phyloP scores from a whole-genome alignment of 2,113 vertebrate species.

The Casuarius casuarius region DNA sequence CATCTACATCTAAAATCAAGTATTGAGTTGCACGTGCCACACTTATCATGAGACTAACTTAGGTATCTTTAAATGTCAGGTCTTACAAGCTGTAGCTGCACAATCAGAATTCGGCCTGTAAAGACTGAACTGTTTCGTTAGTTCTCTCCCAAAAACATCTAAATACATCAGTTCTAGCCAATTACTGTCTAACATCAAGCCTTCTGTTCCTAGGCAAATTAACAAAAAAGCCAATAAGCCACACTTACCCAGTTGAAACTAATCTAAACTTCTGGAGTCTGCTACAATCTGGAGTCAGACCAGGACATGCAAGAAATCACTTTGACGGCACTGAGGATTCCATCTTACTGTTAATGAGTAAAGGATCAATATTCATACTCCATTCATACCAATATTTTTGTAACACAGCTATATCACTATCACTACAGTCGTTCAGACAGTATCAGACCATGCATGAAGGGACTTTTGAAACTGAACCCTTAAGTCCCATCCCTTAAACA shows the following conservation, averaged over 20 bases:
- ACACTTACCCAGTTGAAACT: background rate
- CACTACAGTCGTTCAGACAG: background rate
- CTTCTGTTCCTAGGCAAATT: background rate
- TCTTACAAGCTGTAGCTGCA: background rate
- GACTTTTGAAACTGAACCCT: background rate
- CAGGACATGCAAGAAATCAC: background rate
- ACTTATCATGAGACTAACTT: background rate
- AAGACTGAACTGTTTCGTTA: background rate
- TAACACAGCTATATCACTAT: background rate
- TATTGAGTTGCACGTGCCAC: background rate
- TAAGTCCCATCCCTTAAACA: background rate
- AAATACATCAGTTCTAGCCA: background rate
- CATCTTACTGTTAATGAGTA: background rate
- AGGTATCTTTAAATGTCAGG: background rate
- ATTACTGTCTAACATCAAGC: background rate
- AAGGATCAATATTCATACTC: background rate
- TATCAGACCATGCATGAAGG: background rate
- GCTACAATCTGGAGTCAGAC: background rate
- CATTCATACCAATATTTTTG: background rate
- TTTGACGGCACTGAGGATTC: background rate
- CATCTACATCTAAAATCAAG: background rate
- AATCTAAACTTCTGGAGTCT: background rate
- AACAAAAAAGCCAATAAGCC: fast-evolving
- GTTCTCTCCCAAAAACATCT: background rate
- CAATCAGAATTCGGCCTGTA: background rate